These are phyloP conservation scores for human DNA, from an alignment of 2,113 vertebrate genomes.

Conservation along the genomic window GRCh38 chr11:113109501-113110000, in stretches of 20 bases:
- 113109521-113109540: not conserved
- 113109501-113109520: slow-evolving; percentile 37
- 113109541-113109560: not conserved
- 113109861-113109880: not conserved
- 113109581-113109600: not conserved
- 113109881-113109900: not conserved
- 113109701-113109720: not conserved
- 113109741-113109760: not conserved
- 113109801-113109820: not conserved
- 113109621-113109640: not conserved
- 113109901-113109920: not conserved
- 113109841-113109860: not conserved
- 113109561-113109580: not conserved
- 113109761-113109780: not conserved
- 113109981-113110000: not conserved
- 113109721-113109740: not conserved
- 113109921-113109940: not conserved
- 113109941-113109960: not conserved
- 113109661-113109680: not conserved
- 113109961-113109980: not conserved
- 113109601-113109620: not conserved
- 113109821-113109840: not conserved
- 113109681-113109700: not conserved
- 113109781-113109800: too few species aligned
- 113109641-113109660: not conserved